Evolutionary conservation across 2,797 vertebrate genomes (phyloP).

Genomic region (Crossoptilon crossoptilon): DNA sequence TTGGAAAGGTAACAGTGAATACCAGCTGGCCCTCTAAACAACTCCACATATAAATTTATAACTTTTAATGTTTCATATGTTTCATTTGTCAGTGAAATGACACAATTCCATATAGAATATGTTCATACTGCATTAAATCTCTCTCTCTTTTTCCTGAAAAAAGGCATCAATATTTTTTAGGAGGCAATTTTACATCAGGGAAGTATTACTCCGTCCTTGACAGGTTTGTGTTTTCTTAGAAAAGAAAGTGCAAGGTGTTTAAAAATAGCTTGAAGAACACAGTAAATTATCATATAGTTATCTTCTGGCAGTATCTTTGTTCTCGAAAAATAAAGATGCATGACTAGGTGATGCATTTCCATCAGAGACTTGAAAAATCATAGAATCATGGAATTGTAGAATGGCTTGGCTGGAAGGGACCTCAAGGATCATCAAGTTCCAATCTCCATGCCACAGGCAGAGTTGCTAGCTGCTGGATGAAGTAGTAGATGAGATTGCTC

Average conservation of each 20-base stretch:
- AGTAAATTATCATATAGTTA: background rate
- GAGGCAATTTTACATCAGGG: background rate
- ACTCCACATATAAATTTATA: background rate
- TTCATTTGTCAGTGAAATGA: background rate
- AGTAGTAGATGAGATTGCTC: no score
- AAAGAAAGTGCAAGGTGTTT: background rate
- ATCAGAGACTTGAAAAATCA: background rate
- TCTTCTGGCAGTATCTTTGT: background rate
- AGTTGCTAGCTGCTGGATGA: no score
- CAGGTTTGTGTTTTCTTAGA: background rate
- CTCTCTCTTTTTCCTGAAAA: background rate
- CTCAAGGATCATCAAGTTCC: no score
- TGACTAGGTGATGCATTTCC: background rate
- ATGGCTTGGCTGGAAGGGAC: no score
- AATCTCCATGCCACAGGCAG: no score
- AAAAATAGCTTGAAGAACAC: background rate
- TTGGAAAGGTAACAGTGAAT: background rate
- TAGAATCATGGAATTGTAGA: no score
- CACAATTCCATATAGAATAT: background rate
- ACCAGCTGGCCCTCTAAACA: background rate
- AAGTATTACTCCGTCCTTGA: background rate
- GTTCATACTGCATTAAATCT: background rate
- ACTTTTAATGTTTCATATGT: background rate
- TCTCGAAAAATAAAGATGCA: background rate
- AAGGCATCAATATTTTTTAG: background rate